These are phyloP conservation scores for Anoplophora glabripennis DNA, from an alignment of 1,140 invertebrate species.

Conservation along the genomic window DNA sequence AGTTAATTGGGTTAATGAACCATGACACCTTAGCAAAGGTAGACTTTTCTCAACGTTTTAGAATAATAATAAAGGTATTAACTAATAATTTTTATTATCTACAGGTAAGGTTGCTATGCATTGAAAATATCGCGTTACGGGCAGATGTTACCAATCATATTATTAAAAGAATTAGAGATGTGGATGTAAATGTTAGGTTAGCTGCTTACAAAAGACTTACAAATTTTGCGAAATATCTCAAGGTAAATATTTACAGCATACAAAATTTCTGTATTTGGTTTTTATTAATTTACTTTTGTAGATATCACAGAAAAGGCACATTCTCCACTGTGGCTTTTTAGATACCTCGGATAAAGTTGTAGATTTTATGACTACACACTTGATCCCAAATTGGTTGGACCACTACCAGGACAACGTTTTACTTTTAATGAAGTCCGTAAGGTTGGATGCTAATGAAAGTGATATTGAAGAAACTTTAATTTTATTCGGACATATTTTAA, in stretches of 20 bases:
- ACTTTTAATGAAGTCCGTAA: constrained; percentile 15
- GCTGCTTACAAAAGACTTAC: constrained; percentile 18
- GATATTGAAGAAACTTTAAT: constrained; percentile 15
- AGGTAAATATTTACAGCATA: constrained; percentile 10
- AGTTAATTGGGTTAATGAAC: constrained; percentile 16
- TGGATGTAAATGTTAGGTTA: constrained; percentile 14
- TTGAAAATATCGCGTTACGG: constrained; percentile 21
- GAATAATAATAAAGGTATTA: background rate
- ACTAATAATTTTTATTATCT: background rate
- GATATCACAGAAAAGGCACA: constrained; percentile 12
- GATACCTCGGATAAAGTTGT: constrained; percentile 13
- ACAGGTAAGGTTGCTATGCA: constrained; percentile 18
- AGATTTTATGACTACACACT: constrained; percentile 10
- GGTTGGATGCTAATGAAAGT: constrained; percentile 20
- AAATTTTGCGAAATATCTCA: constrained; percentile 5
- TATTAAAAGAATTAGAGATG: constrained; percentile 14
- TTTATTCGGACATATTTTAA: constrained; percentile 14
- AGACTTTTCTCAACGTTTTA: too few relatives aligned
- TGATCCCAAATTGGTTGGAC: constrained; percentile 17
- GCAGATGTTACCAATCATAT: constrained; percentile 15
- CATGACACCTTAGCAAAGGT: constrained; percentile 19
- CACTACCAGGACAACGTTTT: constrained; percentile 13
- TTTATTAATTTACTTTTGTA: constrained; percentile 3
- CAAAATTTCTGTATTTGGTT: background rate
- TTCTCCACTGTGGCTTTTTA: constrained; percentile 15